Percentiles rank a stretch among this genome's conserved stretches.
Evolutionary conservation across 35 echinoderm and acorn worm species (phyloP).

Genomic region (Diadema setosum): DNA sequence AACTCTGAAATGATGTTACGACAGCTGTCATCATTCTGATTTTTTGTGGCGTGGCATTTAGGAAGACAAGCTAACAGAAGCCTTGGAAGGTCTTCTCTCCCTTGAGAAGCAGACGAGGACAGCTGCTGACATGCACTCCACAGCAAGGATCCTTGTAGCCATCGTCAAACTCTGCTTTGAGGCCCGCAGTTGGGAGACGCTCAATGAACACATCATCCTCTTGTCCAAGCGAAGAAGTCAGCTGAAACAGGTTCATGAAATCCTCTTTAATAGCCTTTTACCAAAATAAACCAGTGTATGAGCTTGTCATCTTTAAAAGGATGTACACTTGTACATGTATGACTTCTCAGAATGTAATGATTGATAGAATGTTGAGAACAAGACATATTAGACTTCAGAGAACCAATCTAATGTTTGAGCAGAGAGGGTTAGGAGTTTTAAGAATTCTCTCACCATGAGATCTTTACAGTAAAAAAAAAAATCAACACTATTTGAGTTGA

Average conservation of each 20-base stretch:
- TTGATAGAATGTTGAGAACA: too few relatives aligned
- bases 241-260: constrained; percentile 81
- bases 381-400: too few relatives aligned
- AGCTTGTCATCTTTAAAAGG: too few relatives aligned
- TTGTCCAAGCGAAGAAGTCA: constrained; percentile 94
- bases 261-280: too few relatives aligned
- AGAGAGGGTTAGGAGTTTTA: too few relatives aligned
- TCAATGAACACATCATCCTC: constrained; percentile 92
- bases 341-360: too few relatives aligned
- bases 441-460: too few relatives aligned
- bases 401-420: too few relatives aligned
- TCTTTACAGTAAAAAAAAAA: too few relatives aligned
- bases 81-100: constrained; percentile 82
- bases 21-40: neutral
- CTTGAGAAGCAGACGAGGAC: constrained; percentile 98
- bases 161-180: constrained; percentile 85
- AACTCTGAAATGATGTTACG: neutral
- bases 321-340: too few relatives aligned
- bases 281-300: neutral
- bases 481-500: too few relatives aligned
- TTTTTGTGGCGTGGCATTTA: neutral
- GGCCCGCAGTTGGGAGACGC: constrained; percentile 66
- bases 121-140: constrained; percentile 97
- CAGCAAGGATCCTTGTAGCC: constrained; percentile 76
- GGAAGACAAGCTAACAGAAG: constrained; percentile 93